Evolutionary conservation across 2,888 invertebrate genomes (phyloP).

Genomic region (Anagyrus pseudococci): DNA sequence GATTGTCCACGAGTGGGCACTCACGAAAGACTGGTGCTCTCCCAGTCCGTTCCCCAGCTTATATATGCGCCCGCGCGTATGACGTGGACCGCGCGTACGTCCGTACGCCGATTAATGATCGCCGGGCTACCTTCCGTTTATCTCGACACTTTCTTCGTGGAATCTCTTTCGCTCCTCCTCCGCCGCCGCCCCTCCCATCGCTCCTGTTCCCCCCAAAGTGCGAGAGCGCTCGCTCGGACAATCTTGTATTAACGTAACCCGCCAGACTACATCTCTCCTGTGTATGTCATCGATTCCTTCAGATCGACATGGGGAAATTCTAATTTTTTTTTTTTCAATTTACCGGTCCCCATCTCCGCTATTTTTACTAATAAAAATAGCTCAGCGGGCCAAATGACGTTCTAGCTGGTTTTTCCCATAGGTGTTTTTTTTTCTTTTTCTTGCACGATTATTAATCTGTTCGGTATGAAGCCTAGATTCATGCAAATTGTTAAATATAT

Average conservation of each 20-base stretch:
- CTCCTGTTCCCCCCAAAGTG: not conserved
- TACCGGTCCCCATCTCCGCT: too few species aligned
- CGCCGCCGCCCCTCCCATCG: slow-evolving; percentile 1
- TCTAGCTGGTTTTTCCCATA: too few species aligned
- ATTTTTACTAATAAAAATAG: too few species aligned
- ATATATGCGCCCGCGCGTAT: slow-evolving; percentile 24
- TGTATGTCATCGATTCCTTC: not conserved
- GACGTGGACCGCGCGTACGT: slow-evolving; percentile 6
- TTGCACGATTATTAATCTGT: too few species aligned
- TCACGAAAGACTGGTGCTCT: slow-evolving; percentile 32
- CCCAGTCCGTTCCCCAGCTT: slow-evolving; percentile 22
- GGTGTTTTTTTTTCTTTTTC: too few species aligned
- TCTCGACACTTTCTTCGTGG: slow-evolving; percentile 32
- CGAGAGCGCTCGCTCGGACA: not conserved
- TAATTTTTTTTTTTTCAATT: too few species aligned
- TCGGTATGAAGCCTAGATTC: too few species aligned
- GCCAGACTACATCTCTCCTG: not conserved
- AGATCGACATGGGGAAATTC: too few species aligned
- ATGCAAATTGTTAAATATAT: too few species aligned
- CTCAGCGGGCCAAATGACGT: too few species aligned
- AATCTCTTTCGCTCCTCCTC: slow-evolving; percentile 28
- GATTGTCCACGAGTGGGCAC: slow-evolving; percentile 15
- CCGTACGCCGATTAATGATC: slow-evolving; percentile 17
- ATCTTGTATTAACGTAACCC: not conserved
- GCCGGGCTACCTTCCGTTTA: slow-evolving; percentile 12